Evolutionary conservation across 2,113 vertebrate genomes (phyloP), one percentile per base, ranked within the genome.

Genomic region (Atrichornis clamosus): DNA sequence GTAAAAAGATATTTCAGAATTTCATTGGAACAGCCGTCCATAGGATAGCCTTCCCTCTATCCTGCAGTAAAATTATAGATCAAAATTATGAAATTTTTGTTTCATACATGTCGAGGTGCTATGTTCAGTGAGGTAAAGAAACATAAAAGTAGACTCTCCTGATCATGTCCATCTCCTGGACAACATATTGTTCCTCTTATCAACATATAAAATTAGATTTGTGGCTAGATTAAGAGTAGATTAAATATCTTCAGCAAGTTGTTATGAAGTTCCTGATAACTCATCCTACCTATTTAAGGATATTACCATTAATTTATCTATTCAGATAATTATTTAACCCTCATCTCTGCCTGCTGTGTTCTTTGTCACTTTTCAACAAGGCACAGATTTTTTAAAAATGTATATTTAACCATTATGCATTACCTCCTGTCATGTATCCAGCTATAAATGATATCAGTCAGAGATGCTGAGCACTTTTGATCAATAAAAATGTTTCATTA

Each of bases 381-480:
- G 17, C 39, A 59, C 10, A 44, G 41, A 50, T 76, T 62, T 37
- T 0, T 41, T 41, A 4, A 6, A 2, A 18, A 28, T 2, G 1
- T 19, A 1, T 70, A 23, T 88, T 73, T 81, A 73, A 50, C 22
- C 22, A 16, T 32, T 35, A 8, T 17, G 5, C 24, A 27, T 41
- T 41, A 73, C 27, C 69, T 73, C 15, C 49, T 80, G 49, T 41
- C 26, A 13, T 83, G 88, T 76, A 44, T n/a, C 23, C 33, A 60
- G 19, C 19, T 64, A 16, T 23, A 75, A 89, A 41, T 74, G 2
- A 26, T 19, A 37, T 39, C 77, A 74, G 20, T 23, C 49, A 78
- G 73, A 82, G 56, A 52, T 47, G 18, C 28, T 84, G 47, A 55
- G 64, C 13, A 46, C 41, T 82, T 93, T 13, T 83, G 41, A 42